Percentiles rank a stretch among this genome's conserved stretches.
Evolutionary conservation across 1,140 invertebrate genomes (phyloP).

Genomic region (Drosophila gunungcola): DNA sequence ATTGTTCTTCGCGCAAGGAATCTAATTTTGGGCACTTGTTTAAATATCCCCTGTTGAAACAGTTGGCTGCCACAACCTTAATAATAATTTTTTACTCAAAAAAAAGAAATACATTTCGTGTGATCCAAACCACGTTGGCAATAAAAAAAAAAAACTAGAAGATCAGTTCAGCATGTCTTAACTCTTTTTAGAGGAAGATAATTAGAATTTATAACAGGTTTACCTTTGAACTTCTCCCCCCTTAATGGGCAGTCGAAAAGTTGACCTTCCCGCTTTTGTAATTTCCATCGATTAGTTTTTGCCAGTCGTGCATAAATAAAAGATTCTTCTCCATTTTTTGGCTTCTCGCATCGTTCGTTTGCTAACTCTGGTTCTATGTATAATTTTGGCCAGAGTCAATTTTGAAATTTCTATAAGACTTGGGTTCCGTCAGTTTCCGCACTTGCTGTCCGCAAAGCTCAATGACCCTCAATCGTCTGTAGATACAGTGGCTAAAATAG

Average conservation of each 20-base stretch:
- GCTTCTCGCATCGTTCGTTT: conserved; percentile 11
- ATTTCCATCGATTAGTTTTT: conserved; percentile 46
- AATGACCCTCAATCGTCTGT: conserved; percentile 55
- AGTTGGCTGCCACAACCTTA: conserved; percentile 23
- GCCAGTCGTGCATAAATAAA: conserved; percentile 34
- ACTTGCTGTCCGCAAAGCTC: conserved; percentile 50
- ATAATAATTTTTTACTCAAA: not conserved
- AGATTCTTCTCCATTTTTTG: conserved; percentile 29
- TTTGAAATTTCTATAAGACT: conserved; percentile 34
- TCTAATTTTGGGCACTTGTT: conserved; percentile 42
- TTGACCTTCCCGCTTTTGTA: conserved; percentile 64
- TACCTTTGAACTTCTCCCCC: conserved; percentile 51
- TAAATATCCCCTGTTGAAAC: conserved; percentile 54
- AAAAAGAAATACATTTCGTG: conserved; percentile 1
- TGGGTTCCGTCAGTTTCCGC: conserved; percentile 20
- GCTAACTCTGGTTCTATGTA: conserved; percentile 8
- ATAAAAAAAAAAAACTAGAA: conserved; percentile 4
- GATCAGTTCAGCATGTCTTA: conserved; percentile 1
- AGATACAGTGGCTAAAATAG: conserved; percentile 24
- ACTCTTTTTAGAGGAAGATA: conserved; percentile 9
- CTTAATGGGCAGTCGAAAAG: conserved; percentile 33
- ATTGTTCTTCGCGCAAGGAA: conserved; percentile 13
- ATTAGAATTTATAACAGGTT: conserved; percentile 56
- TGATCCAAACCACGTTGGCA: conserved; percentile 29
- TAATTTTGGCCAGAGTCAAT: conserved; percentile 20